phyloP scores from a whole-genome alignment of 2,888 invertebrate species.

The Drosophila putrida region DNA sequence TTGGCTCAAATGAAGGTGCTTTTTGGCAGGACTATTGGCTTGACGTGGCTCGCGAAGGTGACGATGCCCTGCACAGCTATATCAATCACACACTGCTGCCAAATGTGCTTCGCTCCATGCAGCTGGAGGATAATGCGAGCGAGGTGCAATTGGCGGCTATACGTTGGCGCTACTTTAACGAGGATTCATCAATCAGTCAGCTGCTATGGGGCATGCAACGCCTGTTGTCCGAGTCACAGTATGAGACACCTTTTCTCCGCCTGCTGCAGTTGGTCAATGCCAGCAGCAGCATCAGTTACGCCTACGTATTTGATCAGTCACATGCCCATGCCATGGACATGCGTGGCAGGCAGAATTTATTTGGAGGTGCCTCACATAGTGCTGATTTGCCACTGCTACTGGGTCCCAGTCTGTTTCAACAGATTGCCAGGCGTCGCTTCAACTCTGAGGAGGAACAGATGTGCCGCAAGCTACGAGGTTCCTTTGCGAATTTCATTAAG shows the following conservation, averaged over 20 bases:
- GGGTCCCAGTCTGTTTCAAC: slow-evolving; percentile 89
- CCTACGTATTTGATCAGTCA: slow-evolving; percentile 83
- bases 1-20: slow-evolving; percentile 89
- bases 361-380: slow-evolving; percentile 88
- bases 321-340: slow-evolving; percentile 85
- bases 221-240: slow-evolving; percentile 83
- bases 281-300: slow-evolving; percentile 64
- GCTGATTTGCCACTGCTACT: slow-evolving; percentile 89
- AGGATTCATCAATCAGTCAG: slow-evolving; percentile 66
- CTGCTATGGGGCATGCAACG: slow-evolving; percentile 83
- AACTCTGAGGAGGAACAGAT: slow-evolving; percentile 87
- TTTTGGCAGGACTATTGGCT: slow-evolving; percentile 88
- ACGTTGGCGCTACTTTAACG: slow-evolving; percentile 84
- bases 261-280: slow-evolving; percentile 74
- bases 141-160: slow-evolving; percentile 76
- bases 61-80: slow-evolving; percentile 87
- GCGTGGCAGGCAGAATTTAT: slow-evolving; percentile 84
- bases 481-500: slow-evolving; percentile 87
- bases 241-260: slow-evolving; percentile 83
- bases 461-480: slow-evolving; percentile 86
- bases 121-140: slow-evolving; percentile 41
- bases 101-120: slow-evolving; percentile 85
- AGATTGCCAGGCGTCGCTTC: slow-evolving; percentile 88
- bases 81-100: slow-evolving; percentile 88
- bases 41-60: slow-evolving; percentile 87